Conservation (phyloP, 2,113 vertebrate species). For the Gymnarchus niloticus region DNA sequence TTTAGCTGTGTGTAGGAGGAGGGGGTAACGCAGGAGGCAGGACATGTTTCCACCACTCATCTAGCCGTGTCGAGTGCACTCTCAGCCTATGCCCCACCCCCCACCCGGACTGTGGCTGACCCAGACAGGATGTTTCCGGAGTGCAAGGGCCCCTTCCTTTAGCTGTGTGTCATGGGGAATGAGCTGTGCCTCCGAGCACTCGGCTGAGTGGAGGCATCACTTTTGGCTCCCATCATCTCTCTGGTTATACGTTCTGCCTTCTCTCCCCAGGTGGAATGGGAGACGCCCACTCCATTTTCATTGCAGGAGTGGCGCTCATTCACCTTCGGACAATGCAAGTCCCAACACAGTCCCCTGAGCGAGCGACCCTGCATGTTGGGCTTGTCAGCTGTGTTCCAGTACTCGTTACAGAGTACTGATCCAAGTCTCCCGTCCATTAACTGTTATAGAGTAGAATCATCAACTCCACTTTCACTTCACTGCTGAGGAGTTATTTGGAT, state of each 20-base stretch:
- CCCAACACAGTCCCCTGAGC: not conserved
- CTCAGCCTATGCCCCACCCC: not conserved
- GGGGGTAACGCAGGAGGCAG: not conserved
- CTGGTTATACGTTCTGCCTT: too few species aligned
- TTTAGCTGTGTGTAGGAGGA: not conserved
- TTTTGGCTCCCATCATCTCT: too few species aligned
- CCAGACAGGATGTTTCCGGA: slow-evolving; percentile 60
- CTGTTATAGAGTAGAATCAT: too few species aligned
- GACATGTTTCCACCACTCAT: not conserved
- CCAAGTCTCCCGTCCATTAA: too few species aligned
- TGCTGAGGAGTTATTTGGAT: too few species aligned
- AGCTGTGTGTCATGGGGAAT: slow-evolving; percentile 62
- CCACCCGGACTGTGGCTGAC: slow-evolving; percentile 47
- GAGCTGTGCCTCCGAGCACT: too few species aligned
- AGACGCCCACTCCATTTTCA: too few species aligned
- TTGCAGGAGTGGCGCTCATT: not conserved
- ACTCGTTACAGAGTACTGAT: too few species aligned
- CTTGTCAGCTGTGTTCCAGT: not conserved
- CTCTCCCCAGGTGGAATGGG: too few species aligned
- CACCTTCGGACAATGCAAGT: not conserved
- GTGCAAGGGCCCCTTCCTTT: slow-evolving; percentile 55
- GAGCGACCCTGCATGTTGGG: not conserved
- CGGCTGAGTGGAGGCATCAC: too few species aligned
- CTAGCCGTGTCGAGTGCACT: too few species aligned
- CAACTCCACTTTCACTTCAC: too few species aligned